Percentiles rank a stretch among this genome's conserved stretches.
These are phyloP conservation scores for Nothobranchius kuhntae DNA, from an alignment of 2,113 vertebrate genomes.

Conservation along the genomic window DNA sequence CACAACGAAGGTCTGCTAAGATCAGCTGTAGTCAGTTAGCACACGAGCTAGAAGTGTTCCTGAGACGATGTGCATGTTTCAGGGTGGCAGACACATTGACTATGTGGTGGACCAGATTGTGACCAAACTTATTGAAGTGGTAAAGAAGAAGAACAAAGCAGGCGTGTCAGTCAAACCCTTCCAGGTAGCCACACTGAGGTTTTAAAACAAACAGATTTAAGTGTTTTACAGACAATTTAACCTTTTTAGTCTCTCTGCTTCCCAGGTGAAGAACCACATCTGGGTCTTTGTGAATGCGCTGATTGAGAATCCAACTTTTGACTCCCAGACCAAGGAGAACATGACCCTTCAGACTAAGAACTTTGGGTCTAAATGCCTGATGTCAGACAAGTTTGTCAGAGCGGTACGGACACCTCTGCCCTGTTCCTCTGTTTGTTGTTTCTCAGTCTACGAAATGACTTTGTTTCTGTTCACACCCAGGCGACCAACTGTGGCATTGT, in stretches of 20 bases:
- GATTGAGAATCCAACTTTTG: slow-evolving; percentile 97
- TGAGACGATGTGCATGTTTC: slow-evolving; percentile 11
- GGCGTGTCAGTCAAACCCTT: slow-evolving; percentile 98
- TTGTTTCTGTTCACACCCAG: slow-evolving; percentile 67
- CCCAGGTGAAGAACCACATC: slow-evolving; percentile 97
- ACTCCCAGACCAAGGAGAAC: slow-evolving; percentile 99
- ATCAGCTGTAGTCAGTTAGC: too few relatives aligned
- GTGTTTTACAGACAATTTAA: not conserved
- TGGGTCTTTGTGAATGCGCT: slow-evolving; percentile 99
- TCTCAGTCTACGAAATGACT: not conserved
- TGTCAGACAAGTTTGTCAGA: slow-evolving; percentile 95
- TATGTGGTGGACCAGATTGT: slow-evolving; percentile 99
- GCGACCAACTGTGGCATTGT: slow-evolving; percentile 98
- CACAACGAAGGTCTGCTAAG: slow-evolving; percentile 91
- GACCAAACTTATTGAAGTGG: slow-evolving; percentile 95
- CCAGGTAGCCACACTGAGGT: slow-evolving; percentile 77
- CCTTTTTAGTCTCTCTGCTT: slow-evolving; percentile 8
- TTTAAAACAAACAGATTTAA: not conserved
- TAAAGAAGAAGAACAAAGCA: slow-evolving; percentile 99
- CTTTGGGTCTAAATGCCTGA: slow-evolving; percentile 94
- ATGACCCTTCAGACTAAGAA: slow-evolving; percentile 98
- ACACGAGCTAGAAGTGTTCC: not conserved
- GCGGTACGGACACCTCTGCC: slow-evolving; percentile 81
- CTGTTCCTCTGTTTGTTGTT: not conserved
- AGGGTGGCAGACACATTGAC: slow-evolving; percentile 97